Evolutionary conservation across 1,140 invertebrate species (phyloP), one percentile per base, ranked within the genome.

Genomic region (Pseudomyrmex flavicornis): DNA sequence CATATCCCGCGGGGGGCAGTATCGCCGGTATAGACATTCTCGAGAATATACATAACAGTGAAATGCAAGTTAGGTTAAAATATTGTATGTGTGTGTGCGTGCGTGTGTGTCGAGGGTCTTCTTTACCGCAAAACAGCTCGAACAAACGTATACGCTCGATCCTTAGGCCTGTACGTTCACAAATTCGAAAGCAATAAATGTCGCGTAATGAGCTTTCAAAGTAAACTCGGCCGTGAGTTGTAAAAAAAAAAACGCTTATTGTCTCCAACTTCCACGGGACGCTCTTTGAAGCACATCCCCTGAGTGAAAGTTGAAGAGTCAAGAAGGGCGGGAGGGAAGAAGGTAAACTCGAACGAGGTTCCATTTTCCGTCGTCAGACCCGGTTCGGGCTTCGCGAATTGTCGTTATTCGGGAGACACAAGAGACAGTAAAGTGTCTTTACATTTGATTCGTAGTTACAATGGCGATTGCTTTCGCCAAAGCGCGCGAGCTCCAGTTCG

Each of bases 371-470:
- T 79, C 75, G 52, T 58, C 65, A 79, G 44, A 61, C 20, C 17
- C 48, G 26, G 26, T 35, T 35, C 48, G 72, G 35, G 46, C 22
- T 26, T 63, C 59, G 62, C 63, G 48, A 79, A 70, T 79, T 35
- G 48, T 76, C 74, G 76, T 79, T 79, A 69, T 10, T 46, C 26
- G 65, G 63, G 15, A 68, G 12, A 48, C 56, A 77, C 74, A 77
- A 68, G 75, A 5, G 13, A 79, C 54, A 35, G 20, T 79, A 70
- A 70, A 79, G 76, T 79, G 65, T 79, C 76, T 70, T 79, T 79
- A 52, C 76, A 79, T 79, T 70, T 79, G 76, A 79, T 79, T 79
- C 54, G 52, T 79, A 79, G 65, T 79, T 79, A 79, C 52, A 79
- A 79, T 79, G 76, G 52, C 76, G 76, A 79, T 79, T 70, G 76